Conservation (phyloP, 2,797 vertebrate species). For the Pangasius krempfi region DNA sequence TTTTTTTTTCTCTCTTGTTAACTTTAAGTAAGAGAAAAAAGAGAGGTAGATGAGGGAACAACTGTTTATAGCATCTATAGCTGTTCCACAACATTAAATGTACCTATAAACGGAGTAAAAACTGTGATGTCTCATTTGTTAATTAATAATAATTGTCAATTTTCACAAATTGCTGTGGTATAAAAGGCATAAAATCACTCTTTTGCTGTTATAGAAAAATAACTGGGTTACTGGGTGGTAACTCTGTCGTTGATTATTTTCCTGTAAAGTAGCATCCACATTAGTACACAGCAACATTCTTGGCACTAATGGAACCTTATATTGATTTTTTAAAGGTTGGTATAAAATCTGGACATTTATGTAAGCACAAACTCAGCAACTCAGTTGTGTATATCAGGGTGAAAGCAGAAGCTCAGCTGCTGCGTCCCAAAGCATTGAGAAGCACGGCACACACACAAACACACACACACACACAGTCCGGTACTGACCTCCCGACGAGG, state of each 20-base stretch:
- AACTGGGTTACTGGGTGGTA: neutral
- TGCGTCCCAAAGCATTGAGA: slow-evolving; percentile 30
- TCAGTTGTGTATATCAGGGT: slow-evolving; percentile 15
- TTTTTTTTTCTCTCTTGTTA: neutral
- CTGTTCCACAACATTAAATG: neutral
- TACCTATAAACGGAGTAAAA: neutral
- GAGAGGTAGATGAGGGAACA: neutral
- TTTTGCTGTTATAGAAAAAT: neutral
- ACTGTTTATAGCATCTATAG: neutral
- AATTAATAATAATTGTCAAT: neutral
- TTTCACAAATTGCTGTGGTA: neutral
- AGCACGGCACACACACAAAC: slow-evolving; percentile 23
- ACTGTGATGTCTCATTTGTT: neutral
- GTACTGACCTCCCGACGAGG: slow-evolving; percentile 89
- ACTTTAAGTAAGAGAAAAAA: neutral
- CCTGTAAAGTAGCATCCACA: neutral
- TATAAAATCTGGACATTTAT: neutral
- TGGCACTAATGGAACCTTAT: neutral
- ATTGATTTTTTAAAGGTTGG: neutral
- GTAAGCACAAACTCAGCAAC: slow-evolving; percentile 19
- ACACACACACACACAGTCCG: slow-evolving; percentile 23
- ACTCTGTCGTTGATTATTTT: neutral
- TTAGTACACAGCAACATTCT: neutral
- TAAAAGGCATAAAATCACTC: neutral
- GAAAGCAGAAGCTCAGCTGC: slow-evolving; percentile 40